Base-by-base conservation (phyloP, 1,140 invertebrate species). In the Palaemon carinicauda region DNA sequence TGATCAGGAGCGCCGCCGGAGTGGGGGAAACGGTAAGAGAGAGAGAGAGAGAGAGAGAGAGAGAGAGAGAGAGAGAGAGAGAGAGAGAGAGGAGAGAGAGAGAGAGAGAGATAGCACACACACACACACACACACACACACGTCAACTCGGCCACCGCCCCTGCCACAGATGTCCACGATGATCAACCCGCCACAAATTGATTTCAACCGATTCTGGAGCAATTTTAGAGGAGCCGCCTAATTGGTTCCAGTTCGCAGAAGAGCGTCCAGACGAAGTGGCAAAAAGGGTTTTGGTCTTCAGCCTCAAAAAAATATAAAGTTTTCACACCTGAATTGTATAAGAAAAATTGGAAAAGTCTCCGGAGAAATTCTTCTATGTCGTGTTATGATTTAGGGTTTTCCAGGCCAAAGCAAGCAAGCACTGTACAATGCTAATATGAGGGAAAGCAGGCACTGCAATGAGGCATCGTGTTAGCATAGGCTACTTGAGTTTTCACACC, bases 161-260 rank as follows among this genome's bases (percentile, higher is more conserved):
- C 78, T 50, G 56, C 84, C 83, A 80, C 77, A 80, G 33, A 80
- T 87, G 84, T 87, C 84, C 84, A 87, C 84, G 80, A 80, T 87
- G 75, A 87, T 87, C 84, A 80, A 77, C 41, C 41, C 84, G 51
- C 77, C 84, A 87, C 84, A 87, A 87, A 87, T 87, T 87, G 84
- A 87, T 87, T 87, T 77, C 78, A 80, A 33, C 29, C 41, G 73
- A 75, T 75, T 75, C 73, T 51, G 41, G 33, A 77, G 84, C 84
- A 80, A 87, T 87, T 87, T 77, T 77, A 87, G 84, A 74, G 77
- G 84, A 80, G 84, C 77, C 50, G 65, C 56, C 84, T 87, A 87
- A 87, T 87, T 87, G 84, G 84, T 80, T 87, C 78, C 84, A 87
- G 84, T 87, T 80, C 41, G 41, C 33, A 53, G 65, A 54, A 80